phyloP scores from a whole-genome alignment of 2,113 vertebrate genomes.

The Orycteropus afer region DNA sequence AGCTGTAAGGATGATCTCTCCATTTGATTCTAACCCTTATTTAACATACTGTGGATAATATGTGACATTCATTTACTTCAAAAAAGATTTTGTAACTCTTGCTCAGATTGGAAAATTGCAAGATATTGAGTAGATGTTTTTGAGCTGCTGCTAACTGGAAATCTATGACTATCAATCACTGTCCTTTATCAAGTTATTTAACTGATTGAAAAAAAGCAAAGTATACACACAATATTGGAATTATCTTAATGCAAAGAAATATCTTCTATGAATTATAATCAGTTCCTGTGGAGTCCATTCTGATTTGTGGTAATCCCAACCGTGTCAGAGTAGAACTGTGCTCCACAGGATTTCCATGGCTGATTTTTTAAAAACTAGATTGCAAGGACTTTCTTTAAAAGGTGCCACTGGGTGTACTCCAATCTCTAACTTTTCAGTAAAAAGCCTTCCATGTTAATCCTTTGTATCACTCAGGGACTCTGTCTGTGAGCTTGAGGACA shows the following conservation, averaged over 20 bases:
- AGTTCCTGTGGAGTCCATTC: too few relatives aligned
- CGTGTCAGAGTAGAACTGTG: too few relatives aligned
- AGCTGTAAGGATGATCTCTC: not conserved
- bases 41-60: not conserved
- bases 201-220: slow-evolving; percentile 19
- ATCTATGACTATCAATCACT: not conserved
- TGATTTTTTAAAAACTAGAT: too few relatives aligned
- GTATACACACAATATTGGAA: not conserved
- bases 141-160: slow-evolving; percentile 1
- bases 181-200: slow-evolving; percentile 5
- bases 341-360: too few relatives aligned
- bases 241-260: not conserved
- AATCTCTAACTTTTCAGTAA: too few relatives aligned
- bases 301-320: too few relatives aligned
- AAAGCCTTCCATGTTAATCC: too few relatives aligned
- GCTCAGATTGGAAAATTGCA: not conserved
- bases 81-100: not conserved
- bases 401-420: too few relatives aligned
- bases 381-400: too few relatives aligned
- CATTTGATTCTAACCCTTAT: slow-evolving; percentile 13
- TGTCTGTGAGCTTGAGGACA: not conserved
- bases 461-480: too few relatives aligned
- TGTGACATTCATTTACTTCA: not conserved
- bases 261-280: not conserved
- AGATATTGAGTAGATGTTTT: not conserved